A percentile compares a stretch with the other conserved stretches of the same genome.
These are phyloP conservation scores for Sinonovacula constricta DNA, from an alignment of 1,140 invertebrate species.

Conservation along the genomic window DNA sequence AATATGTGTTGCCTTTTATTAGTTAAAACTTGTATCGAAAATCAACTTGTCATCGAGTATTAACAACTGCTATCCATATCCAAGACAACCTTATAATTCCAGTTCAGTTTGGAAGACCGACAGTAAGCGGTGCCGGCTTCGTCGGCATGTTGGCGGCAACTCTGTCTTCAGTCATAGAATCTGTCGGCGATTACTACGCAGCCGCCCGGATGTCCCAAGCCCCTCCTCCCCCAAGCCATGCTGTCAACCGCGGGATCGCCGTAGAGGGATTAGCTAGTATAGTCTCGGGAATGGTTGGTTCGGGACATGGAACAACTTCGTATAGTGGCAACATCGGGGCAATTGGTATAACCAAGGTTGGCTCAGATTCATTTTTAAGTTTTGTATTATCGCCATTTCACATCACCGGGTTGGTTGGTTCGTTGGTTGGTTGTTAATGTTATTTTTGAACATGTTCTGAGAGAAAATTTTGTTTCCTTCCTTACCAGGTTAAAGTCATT, in stretches of 20 bases:
- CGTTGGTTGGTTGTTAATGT: too few relatives aligned
- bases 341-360: conserved; percentile 86
- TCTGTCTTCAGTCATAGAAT: conserved; percentile 85
- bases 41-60: too few relatives aligned
- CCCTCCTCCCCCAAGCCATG: conserved; percentile 48
- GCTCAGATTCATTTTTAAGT: too few relatives aligned
- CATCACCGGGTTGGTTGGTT: too few relatives aligned
- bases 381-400: too few relatives aligned
- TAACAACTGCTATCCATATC: too few relatives aligned
- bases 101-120: conserved; percentile 83
- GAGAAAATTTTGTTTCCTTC: too few relatives aligned
- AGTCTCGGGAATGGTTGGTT: conserved; percentile 89
- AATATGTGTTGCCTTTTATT: too few relatives aligned
- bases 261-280: conserved; percentile 73
- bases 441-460: too few relatives aligned
- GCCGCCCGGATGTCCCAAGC: conserved; percentile 27
- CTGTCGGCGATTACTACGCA: conserved; percentile 66
- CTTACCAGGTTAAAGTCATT: too few relatives aligned
- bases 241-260: conserved; percentile 25
- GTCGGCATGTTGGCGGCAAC: conserved; percentile 92
- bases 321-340: conserved; percentile 92
- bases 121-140: conserved; percentile 85
- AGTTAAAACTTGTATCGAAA: too few relatives aligned
- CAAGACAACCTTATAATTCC: too few relatives aligned
- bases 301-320: conserved; percentile 91